Evolutionary conservation across 1,140 invertebrate species (phyloP).

Genomic region (Drosophila eugracilis): DNA sequence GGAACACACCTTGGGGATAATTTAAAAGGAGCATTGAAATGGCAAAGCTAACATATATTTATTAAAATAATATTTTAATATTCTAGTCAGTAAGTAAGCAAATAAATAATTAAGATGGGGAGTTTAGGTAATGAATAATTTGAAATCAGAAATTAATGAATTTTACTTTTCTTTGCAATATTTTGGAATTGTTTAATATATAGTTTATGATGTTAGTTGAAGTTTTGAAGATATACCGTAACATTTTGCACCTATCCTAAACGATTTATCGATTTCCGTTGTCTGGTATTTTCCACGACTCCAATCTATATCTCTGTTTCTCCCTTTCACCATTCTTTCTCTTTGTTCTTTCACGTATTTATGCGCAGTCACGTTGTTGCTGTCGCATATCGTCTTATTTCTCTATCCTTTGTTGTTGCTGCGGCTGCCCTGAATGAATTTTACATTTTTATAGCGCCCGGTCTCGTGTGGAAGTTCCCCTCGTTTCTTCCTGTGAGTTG

Average conservation of each 20-base stretch:
- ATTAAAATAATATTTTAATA: no score
- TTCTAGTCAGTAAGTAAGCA: neutral
- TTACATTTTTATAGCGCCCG: slow-evolving; percentile 76
- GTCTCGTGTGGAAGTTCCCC: slow-evolving; percentile 14
- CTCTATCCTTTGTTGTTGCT: slow-evolving; percentile 17
- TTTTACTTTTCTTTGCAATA: no score
- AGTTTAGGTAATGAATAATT: neutral
- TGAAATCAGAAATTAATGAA: neutral
- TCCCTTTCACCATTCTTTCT: slow-evolving; percentile 4
- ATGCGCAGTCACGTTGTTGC: slow-evolving; percentile 78
- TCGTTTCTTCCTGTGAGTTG: slow-evolving; percentile 20
- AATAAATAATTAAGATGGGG: neutral
- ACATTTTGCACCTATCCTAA: slow-evolving; percentile 2
- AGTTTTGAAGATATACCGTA: neutral
- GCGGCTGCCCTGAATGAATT: slow-evolving; percentile 65
- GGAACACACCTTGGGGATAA: neutral
- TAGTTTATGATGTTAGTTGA: no score
- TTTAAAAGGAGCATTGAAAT: slow-evolving; percentile 1
- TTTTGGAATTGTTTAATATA: neutral
- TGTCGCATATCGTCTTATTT: slow-evolving; percentile 48
- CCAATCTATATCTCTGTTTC: neutral
- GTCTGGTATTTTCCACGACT: slow-evolving; percentile 2
- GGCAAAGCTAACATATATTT: no score
- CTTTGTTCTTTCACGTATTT: slow-evolving; percentile 68
- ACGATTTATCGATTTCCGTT: slow-evolving; percentile 20